Percentiles rank a stretch among this genome's conserved stretches.
Conservation (phyloP, 2,888 invertebrate genomes). For the Salticus scenicus region DNA sequence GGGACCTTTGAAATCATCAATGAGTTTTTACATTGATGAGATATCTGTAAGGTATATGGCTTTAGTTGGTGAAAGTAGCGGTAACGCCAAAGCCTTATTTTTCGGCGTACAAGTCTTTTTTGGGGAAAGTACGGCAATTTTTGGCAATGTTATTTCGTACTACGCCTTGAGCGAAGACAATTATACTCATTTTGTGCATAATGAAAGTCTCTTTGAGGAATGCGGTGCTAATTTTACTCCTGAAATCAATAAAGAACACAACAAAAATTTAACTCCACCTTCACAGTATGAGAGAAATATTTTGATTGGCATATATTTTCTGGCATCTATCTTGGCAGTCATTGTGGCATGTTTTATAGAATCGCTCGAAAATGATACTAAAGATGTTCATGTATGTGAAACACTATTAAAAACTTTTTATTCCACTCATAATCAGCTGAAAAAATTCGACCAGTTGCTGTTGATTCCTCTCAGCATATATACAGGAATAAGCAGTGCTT, state of each 20-base stretch:
- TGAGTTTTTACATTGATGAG: slow-evolving; percentile 76
- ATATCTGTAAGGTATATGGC: slow-evolving; percentile 49
- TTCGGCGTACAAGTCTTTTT: slow-evolving; percentile 99
- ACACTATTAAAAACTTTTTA: slow-evolving; percentile 79
- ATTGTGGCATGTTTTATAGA: slow-evolving; percentile 91
- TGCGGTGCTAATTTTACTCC: slow-evolving; percentile 30
- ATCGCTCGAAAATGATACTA: slow-evolving; percentile 81
- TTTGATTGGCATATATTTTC: slow-evolving; percentile 91
- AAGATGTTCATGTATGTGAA: not conserved
- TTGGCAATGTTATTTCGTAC: slow-evolving; percentile 97
- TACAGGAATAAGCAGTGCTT: slow-evolving; percentile 98
- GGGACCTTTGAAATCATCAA: slow-evolving; percentile 98
- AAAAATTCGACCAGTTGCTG: slow-evolving; percentile 92
- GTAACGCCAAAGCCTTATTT: slow-evolving; percentile 95
- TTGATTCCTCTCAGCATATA: slow-evolving; percentile 96
- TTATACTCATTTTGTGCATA: not conserved
- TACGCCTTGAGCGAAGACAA: slow-evolving; percentile 72
- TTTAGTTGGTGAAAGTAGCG: not conserved
- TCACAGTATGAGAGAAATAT: slow-evolving; percentile 90
- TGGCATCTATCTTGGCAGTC: slow-evolving; percentile 89
- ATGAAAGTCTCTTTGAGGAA: not conserved
- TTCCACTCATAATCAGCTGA: slow-evolving; percentile 88
- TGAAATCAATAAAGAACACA: slow-evolving; percentile 11
- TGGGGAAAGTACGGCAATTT: slow-evolving; percentile 96
- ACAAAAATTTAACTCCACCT: slow-evolving; percentile 84